phyloP scores from a whole-genome alignment of 2,113 vertebrate genomes.

The Puntigrus tetrazona region DNA sequence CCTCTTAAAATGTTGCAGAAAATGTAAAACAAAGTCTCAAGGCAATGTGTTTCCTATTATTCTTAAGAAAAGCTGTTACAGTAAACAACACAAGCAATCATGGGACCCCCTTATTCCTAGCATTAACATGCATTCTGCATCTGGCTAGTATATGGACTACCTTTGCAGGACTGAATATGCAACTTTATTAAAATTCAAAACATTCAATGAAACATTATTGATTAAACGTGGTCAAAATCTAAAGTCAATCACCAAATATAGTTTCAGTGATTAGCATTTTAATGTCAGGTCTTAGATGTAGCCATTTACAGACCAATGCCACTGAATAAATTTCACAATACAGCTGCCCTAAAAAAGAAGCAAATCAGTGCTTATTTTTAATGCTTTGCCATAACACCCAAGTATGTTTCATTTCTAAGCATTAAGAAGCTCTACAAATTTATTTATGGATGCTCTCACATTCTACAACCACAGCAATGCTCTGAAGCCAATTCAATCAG shows the following conservation, averaged over 20 bases:
- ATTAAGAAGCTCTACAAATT: conserved; percentile 5
- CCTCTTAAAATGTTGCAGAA: neutral
- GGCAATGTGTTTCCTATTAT: neutral
- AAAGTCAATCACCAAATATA: neutral
- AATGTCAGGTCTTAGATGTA: neutral
- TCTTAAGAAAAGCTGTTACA: neutral
- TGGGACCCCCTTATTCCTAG: neutral
- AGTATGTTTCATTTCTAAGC: neutral
- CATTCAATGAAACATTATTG: neutral
- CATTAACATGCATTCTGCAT: neutral
- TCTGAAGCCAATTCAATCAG: conserved; percentile 28
- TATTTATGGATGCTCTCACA: neutral
- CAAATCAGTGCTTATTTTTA: neutral
- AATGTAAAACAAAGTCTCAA: neutral
- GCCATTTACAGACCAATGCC: neutral
- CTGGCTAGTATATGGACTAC: neutral
- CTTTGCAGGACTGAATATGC: neutral
- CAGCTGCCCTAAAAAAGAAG: neutral
- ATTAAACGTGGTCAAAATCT: neutral
- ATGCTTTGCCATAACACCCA: neutral
- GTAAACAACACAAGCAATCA: neutral
- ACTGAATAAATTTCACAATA: neutral
- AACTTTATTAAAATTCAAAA: neutral
- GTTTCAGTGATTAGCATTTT: neutral
- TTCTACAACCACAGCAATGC: neutral